These are phyloP conservation scores for Caenorhabditis doughertyi DNA, from an alignment of 2,888 invertebrate genomes.

Conservation along the genomic window DNA sequence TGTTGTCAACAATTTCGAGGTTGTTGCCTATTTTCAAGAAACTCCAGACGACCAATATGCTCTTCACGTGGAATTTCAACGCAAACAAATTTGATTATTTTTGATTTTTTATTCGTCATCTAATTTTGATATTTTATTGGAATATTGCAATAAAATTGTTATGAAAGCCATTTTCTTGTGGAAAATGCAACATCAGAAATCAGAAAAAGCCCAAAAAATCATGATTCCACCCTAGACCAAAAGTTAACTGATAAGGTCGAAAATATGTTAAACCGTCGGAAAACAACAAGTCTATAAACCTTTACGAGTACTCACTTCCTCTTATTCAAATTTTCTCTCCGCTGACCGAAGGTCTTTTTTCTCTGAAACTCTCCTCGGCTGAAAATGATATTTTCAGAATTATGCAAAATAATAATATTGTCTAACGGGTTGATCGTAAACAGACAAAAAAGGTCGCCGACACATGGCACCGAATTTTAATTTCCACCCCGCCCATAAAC, in stretches of 20 bases:
- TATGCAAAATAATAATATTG: slow-evolving; percentile 21
- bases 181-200: too few species aligned
- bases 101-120: too few species aligned
- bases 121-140: too few species aligned
- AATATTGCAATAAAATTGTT: too few species aligned
- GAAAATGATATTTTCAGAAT: too few species aligned
- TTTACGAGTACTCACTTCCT: not conserved
- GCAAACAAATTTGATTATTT: too few species aligned
- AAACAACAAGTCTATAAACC: slow-evolving; percentile 11
- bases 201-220: not conserved
- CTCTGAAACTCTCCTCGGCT: slow-evolving; percentile 4
- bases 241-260: slow-evolving; percentile 11
- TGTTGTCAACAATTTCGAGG: too few species aligned
- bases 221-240: not conserved
- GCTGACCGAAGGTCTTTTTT: slow-evolving; percentile 27
- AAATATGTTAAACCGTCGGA: not conserved
- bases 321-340: slow-evolving; percentile 13
- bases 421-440: slow-evolving; percentile 30
- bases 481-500: slow-evolving; percentile 8
- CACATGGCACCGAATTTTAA: slow-evolving; percentile 8
- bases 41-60: too few species aligned
- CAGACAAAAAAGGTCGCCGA: slow-evolving; percentile 29
- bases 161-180: too few species aligned
- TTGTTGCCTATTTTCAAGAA: too few species aligned
- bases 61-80: too few species aligned